Conservation (phyloP, 2,797 vertebrate genomes). For the Pangasius larnaudii region DNA sequence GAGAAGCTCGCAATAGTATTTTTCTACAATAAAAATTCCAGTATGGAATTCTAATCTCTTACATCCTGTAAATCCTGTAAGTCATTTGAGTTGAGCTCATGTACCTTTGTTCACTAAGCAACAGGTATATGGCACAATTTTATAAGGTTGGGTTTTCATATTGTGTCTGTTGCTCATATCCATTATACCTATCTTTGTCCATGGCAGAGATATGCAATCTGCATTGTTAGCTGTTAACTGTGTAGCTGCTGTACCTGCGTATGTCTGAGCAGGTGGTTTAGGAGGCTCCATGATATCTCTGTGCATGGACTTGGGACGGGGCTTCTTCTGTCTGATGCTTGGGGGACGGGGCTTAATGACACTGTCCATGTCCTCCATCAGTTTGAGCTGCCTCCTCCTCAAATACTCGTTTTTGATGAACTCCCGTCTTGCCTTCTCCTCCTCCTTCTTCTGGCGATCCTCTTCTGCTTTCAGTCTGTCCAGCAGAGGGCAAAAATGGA, state of each 20-base stretch:
- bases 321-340: conserved; percentile 87
- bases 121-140: not conserved
- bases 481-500: conserved; percentile 21
- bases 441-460: conserved; percentile 91
- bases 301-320: conserved; percentile 94
- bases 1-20: not conserved
- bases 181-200: not conserved
- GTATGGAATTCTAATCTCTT: not conserved
- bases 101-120: not conserved
- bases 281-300: conserved; percentile 89
- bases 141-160: not conserved
- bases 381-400: conserved; percentile 92
- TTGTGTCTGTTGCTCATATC: not conserved
- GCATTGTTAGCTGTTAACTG: not conserved
- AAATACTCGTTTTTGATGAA: conserved; percentile 93
- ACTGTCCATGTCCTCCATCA: conserved; percentile 94
- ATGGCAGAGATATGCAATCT: not conserved
- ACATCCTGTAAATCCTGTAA: not conserved
- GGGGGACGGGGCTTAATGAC: conserved; percentile 88
- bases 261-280: conserved; percentile 80
- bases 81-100: not conserved
- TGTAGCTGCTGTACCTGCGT: conserved; percentile 78
- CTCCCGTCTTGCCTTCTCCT: conserved; percentile 87
- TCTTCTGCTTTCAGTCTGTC: conserved; percentile 91
- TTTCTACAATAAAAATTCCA: not conserved